Evolutionary conservation across 2,888 invertebrate genomes (phyloP).

Genomic region (Timandra comae): DNA sequence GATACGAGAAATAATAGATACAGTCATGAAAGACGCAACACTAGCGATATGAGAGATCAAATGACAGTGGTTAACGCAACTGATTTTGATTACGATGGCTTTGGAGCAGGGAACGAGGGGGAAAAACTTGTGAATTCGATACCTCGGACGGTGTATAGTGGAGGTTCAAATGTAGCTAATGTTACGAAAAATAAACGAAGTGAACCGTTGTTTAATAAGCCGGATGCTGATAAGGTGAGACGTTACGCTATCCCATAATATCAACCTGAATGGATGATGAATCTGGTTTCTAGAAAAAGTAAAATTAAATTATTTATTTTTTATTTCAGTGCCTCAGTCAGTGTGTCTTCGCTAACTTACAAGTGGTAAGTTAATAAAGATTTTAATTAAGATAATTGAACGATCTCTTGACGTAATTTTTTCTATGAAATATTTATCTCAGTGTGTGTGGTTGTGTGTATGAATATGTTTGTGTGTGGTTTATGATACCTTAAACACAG

Average conservation of each 20-base stretch:
- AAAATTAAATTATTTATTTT: neutral
- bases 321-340: constrained; percentile 68
- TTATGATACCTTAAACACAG: too few relatives aligned
- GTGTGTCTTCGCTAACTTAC: constrained; percentile 69
- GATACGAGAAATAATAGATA: constrained; percentile 44
- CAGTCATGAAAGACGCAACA: constrained; percentile 44
- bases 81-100: constrained; percentile 40
- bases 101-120: constrained; percentile 30
- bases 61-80: constrained; percentile 45
- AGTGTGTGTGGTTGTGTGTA: too few relatives aligned
- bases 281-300: too few relatives aligned
- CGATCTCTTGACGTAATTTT: too few relatives aligned
- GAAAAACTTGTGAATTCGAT: constrained; percentile 36
- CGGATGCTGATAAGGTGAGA: constrained; percentile 49
- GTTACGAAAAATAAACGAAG: constrained; percentile 40
- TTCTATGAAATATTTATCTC: too few relatives aligned
- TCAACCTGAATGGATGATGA: too few relatives aligned
- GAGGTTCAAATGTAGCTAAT: constrained; percentile 15
- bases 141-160: constrained; percentile 26
- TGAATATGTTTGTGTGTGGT: too few relatives aligned
- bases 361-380: constrained; percentile 62
- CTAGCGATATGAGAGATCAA: constrained; percentile 35
- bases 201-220: constrained; percentile 42
- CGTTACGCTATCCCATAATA: too few relatives aligned
- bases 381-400: too few relatives aligned